phyloP scores from a whole-genome alignment of 1,140 invertebrate species.

The Nasonia vitripennis region DNA sequence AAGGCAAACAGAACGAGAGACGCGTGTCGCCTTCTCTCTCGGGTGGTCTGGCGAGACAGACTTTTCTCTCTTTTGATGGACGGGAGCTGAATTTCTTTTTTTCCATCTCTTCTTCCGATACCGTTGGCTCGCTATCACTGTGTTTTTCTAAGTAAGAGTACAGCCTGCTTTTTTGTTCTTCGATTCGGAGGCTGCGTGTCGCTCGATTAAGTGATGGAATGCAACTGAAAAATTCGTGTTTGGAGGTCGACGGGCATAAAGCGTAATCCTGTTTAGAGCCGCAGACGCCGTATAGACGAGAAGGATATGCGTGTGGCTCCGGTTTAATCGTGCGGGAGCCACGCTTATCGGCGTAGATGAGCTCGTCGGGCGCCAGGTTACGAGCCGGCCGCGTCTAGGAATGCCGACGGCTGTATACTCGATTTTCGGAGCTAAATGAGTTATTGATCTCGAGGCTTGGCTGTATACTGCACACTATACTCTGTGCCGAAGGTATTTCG shows the following conservation, averaged over 20 bases:
- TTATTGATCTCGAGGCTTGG: neutral
- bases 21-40: conserved; percentile 57
- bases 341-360: neutral
- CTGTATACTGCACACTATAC: neutral
- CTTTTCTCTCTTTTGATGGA: neutral
- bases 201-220: neutral
- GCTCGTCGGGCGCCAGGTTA: neutral
- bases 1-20: conserved; percentile 61
- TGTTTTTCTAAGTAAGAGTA: neutral
- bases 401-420: neutral
- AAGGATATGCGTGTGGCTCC: neutral
- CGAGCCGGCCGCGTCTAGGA: neutral
- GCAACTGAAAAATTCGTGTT: neutral
- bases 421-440: neutral
- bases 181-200: neutral
- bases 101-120: neutral
- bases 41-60: conserved; percentile 62
- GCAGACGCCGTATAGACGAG: too few relatives aligned
- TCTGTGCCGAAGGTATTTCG: too few relatives aligned
- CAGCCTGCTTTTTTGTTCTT: neutral
- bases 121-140: neutral
- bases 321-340: neutral
- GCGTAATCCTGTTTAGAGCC: neutral
- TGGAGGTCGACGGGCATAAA: neutral
- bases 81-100: conserved; percentile 30